Percentiles rank a stretch among this genome's conserved stretches.
Conservation (phyloP, 2,888 invertebrate genomes). For the Callyntrura sp. region DNA sequence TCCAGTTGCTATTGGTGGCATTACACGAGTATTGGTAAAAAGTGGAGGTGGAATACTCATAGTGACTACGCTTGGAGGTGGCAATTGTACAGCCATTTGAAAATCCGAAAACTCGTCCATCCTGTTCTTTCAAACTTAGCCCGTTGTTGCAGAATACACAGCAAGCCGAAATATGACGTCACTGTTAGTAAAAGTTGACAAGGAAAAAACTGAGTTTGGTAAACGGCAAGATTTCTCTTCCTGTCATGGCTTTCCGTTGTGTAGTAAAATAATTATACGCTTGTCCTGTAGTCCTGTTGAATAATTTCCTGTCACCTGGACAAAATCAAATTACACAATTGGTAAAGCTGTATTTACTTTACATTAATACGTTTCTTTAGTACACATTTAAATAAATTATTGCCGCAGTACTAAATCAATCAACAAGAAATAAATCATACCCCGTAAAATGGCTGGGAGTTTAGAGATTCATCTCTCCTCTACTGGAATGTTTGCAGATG, state of each 20-base stretch:
- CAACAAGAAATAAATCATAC: too few relatives aligned
- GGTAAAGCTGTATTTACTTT: too few relatives aligned
- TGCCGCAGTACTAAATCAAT: too few relatives aligned
- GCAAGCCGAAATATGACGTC: not conserved
- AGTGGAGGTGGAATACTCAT: slow-evolving; percentile 83
- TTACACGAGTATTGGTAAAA: slow-evolving; percentile 57
- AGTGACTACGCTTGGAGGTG: slow-evolving; percentile 77
- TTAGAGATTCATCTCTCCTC: not conserved
- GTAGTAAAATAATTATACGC: too few relatives aligned
- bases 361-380: too few relatives aligned
- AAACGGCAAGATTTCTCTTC: slow-evolving; percentile 8
- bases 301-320: too few relatives aligned
- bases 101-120: slow-evolving; percentile 87
- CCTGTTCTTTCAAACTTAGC: not conserved
- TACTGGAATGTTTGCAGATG: not conserved
- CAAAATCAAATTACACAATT: too few relatives aligned
- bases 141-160: not conserved
- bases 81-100: slow-evolving; percentile 85
- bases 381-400: too few relatives aligned
- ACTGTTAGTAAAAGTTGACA: not conserved
- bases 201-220: not conserved
- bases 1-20: not conserved
- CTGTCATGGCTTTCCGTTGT: slow-evolving; percentile 37
- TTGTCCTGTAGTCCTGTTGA: not conserved
- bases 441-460: slow-evolving; percentile 4